A percentile compares a stretch with the other conserved stretches of the same genome.
phyloP scores from a whole-genome alignment of 2,888 invertebrate species.

The Amiota minor region DNA sequence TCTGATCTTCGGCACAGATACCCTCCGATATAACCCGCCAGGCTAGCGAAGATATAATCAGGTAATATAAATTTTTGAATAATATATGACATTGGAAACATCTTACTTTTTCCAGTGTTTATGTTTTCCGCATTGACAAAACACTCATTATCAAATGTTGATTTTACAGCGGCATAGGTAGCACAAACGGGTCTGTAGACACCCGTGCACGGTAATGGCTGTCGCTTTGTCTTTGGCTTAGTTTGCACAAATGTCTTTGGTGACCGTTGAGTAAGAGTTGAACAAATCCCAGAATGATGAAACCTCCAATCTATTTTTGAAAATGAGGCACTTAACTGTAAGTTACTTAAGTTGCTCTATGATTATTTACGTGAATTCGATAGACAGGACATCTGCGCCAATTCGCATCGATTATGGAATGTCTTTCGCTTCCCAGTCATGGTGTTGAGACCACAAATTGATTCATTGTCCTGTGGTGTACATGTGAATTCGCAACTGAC shows the following conservation, averaged over 20 bases:
- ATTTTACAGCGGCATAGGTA: constrained; percentile 62
- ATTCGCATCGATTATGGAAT: constrained; percentile 58
- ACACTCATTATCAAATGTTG: constrained; percentile 66
- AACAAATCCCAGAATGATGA: constrained; percentile 48
- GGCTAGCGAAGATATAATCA: constrained; percentile 43
- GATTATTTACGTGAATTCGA: constrained; percentile 40
- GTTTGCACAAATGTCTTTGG: constrained; percentile 30
- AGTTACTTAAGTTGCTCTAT: too few species aligned
- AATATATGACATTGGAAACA: neutral
- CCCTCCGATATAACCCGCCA: constrained; percentile 62
- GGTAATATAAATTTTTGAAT: neutral
- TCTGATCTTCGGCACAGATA: constrained; percentile 62
- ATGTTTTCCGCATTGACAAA: constrained; percentile 64
- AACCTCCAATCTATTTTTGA: constrained; percentile 48
- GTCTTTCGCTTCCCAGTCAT: constrained; percentile 43
- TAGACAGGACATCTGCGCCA: constrained; percentile 53
- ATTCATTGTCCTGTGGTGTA: constrained; percentile 30
- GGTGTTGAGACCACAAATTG: constrained; percentile 55
- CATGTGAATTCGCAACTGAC: constrained; percentile 57
- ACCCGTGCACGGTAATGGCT: constrained; percentile 57
- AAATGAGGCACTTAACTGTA: too few species aligned
- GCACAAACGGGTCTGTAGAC: constrained; percentile 65
- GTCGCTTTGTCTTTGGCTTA: neutral
- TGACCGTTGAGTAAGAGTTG: constrained; percentile 1
- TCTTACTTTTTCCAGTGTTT: constrained; percentile 55